Evolutionary conservation across 2,888 invertebrate genomes (phyloP), one percentile per base, ranked within the genome.

Genomic region (Embidobia sp.): DNA sequence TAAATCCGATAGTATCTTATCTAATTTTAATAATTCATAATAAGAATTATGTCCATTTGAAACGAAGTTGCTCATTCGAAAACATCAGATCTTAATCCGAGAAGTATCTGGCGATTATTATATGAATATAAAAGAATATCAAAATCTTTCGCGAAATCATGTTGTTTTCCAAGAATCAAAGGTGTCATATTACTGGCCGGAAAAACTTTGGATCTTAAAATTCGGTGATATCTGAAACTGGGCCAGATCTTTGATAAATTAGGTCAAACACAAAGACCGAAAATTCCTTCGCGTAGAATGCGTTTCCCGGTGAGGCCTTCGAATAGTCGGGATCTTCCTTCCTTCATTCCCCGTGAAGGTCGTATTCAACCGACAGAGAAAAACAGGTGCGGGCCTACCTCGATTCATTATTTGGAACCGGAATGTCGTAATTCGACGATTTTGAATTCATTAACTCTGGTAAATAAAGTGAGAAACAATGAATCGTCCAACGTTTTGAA

Each of bases 391-490:
- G 64, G 55, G 42, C 22, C 57, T 19, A 29, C 55, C 57, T 64
- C 55, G 57, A 73, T 73, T 73, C 63, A 64, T 64, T 57, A 73
- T 64, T 73, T 73, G 27, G 40, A 64, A 44, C 40, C 57, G 64
- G 57, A 64, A 64, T 64, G 55, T 73, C 57, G 72, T 72, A 64
- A 73, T 49, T 49, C 49, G 27, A 37, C 15, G 64, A 64, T 53
- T 51, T 33, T 51, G 51, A 64, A 64, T 64, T 53, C 55, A 64
- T 72, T 72, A 63, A 64, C 37, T n/a, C 33, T 57, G 40, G 63
- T 64, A 64, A 72, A 64, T 63, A 72, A 72, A 63, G 31, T 72
- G 33, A 51, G 4, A 72, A 72, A 63, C 63, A 72, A 72, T 63
- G 15, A 72, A 33, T 15, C 46, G 31, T 16, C 48, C 7, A n/a